These are phyloP conservation scores for Odontamblyopus rebecca DNA, from an alignment of 2,797 vertebrate species.

Conservation along the genomic window DNA sequence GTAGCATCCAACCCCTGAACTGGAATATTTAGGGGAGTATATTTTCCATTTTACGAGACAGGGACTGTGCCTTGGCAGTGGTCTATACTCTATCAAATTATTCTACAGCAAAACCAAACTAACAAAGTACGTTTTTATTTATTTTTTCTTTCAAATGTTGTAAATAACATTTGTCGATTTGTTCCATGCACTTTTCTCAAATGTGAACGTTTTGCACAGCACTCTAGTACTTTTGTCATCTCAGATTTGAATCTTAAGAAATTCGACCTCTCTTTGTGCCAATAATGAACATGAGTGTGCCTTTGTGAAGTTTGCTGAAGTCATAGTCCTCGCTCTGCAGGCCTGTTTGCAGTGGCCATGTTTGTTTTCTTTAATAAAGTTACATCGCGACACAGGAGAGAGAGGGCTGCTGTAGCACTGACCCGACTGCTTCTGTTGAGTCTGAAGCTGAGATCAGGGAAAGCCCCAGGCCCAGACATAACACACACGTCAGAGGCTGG, in stretches of 20 bases:
- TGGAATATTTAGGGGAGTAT: background rate
- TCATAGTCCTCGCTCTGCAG: conserved; percentile 42
- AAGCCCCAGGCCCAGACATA: conserved; percentile 39
- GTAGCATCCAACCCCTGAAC: background rate
- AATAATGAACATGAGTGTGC: conserved; percentile 11
- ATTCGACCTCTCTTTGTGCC: background rate
- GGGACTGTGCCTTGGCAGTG: background rate
- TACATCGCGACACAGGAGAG: conserved; percentile 72
- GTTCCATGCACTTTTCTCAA: background rate
- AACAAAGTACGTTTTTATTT: background rate
- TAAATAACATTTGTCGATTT: background rate
- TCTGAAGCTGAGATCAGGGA: conserved; percentile 55
- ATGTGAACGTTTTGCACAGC: background rate
- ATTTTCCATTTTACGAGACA: background rate
- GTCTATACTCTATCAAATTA: background rate
- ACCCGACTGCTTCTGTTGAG: conserved; percentile 72
- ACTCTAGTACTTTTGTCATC: background rate
- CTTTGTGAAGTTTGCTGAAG: conserved; percentile 39
- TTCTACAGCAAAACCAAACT: background rate
- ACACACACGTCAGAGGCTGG: conserved; percentile 35
- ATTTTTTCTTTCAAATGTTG: background rate
- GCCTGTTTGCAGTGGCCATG: conserved; percentile 50
- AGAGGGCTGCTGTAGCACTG: conserved; percentile 66
- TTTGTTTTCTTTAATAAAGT: conserved; percentile 86
- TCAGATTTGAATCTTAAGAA: background rate